Base-by-base conservation (phyloP, 2,797 vertebrate species). In the Mormyrops attenuatus region DNA sequence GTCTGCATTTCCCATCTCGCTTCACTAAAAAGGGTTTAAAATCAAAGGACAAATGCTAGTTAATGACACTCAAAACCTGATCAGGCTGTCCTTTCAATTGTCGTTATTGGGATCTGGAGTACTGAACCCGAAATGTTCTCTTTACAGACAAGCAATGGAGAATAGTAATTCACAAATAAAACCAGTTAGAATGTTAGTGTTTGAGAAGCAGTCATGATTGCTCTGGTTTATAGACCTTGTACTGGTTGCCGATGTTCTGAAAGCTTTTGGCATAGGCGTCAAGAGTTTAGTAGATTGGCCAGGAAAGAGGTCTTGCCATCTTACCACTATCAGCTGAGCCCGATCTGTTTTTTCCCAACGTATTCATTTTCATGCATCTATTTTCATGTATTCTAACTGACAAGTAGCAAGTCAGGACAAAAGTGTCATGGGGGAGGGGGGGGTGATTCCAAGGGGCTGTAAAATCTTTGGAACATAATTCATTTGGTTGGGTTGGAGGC, bases 1-100 rank as follows among this genome's bases (percentile, higher is more conserved):
- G 85, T 87, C 50, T 87, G 85, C 26, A 34, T 55, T 55, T 87
- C n/a, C 49, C 3, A 55, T 57, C 85, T 87, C 52, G 17, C 30
- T 57, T 87, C 3, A 11, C 85, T 41, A 53, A 26, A 34, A 55
- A 15, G 30, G 13, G 85, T 20, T 55, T 57, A 57, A 15, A 87
- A 57, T 55, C 85, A 53, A 34, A 87, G 85, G 85, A 57, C 26
- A 55, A 87, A 57, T 41, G 15, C 85, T 55, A 86, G 49, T 86
- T 52, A 53, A 87, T 87, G 85, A 38, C 85, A 34, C 53, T 87
- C 13, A 87, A 34, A 87, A 34, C 9, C 85, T n/a, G 52, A 55
- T 87, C 50, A 3, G n/a, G 30, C 52, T 34, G 49, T 34, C 22
- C 26, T 55, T 53, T 87, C 49, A 26, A 2, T 30, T 87, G 15